Evolutionary conservation across 2,113 vertebrate species (phyloP).

Genomic region (Notarius lentiginosus): DNA sequence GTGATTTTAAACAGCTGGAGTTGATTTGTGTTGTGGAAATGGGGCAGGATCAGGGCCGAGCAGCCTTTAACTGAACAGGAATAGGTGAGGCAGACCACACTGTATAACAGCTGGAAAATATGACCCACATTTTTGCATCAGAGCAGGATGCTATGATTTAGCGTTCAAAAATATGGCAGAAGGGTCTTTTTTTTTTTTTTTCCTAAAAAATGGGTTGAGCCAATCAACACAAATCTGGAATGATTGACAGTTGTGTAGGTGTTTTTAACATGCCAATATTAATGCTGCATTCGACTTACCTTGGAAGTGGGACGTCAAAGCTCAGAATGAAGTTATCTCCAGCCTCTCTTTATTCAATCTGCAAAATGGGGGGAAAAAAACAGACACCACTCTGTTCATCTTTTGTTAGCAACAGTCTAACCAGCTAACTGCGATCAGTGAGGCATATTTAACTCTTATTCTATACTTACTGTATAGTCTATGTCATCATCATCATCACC

Average conservation of each 20-base stretch:
- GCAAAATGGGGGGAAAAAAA: neutral
- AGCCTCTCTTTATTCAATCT: neutral
- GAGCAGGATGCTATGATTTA: neutral
- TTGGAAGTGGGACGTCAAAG: neutral
- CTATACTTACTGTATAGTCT: too few species aligned
- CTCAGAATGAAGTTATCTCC: neutral
- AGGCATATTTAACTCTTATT: neutral
- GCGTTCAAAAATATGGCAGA: neutral
- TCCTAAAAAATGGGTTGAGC: neutral
- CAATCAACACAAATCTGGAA: neutral
- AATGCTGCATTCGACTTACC: neutral
- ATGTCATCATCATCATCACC: too few species aligned
- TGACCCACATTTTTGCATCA: neutral
- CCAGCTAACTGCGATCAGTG: neutral
- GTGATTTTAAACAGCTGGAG: constrained; percentile 52
- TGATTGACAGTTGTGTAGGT: neutral
- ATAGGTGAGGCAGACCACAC: constrained; percentile 26
- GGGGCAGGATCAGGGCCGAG: constrained; percentile 33
- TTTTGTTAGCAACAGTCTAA: neutral
- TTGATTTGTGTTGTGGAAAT: constrained; percentile 53
- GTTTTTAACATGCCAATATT: neutral
- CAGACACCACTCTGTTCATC: too few species aligned
- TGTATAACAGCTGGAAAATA: constrained; percentile 27
- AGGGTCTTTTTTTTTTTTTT: neutral
- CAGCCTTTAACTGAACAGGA: constrained; percentile 35